Conservation (phyloP, 2,113 vertebrate genomes). For the Ibidorhyncha struthersii region DNA sequence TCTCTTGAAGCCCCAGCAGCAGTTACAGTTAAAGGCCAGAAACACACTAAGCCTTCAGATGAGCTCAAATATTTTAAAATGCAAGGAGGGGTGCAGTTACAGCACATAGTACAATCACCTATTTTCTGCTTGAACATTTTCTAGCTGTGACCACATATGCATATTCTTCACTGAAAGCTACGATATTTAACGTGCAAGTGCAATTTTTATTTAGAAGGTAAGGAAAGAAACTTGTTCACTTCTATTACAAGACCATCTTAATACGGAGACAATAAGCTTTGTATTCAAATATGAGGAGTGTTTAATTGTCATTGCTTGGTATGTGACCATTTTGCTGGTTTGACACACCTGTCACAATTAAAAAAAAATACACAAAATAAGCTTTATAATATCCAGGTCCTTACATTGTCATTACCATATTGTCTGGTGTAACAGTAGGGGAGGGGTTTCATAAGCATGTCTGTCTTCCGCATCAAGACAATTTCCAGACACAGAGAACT, state of each 20-base stretch:
- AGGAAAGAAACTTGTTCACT: not conserved
- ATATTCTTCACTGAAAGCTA: not conserved
- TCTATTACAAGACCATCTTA: not conserved
- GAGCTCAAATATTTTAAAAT: not conserved
- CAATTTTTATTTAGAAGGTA: not conserved
- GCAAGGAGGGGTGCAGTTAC: slow-evolving; percentile 1
- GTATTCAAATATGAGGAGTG: not conserved
- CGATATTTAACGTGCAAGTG: not conserved
- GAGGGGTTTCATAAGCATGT: not conserved
- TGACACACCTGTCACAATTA: not conserved
- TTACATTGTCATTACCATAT: not conserved
- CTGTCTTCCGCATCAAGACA: not conserved
- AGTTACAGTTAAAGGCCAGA: not conserved
- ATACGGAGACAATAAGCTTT: not conserved
- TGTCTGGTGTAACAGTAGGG: not conserved
- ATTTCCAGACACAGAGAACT: not conserved
- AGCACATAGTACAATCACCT: not conserved
- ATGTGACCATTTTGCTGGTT: not conserved
- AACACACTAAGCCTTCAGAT: not conserved
- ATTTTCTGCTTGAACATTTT: not conserved
- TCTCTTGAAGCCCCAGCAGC: not conserved
- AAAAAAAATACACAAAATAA: not conserved
- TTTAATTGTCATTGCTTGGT: not conserved
- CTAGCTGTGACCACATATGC: not conserved
- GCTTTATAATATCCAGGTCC: not conserved